Percentiles rank a stretch among this genome's conserved stretches.
Evolutionary conservation across 2,113 vertebrate species (phyloP).

Genomic region (Coturnix japonica): DNA sequence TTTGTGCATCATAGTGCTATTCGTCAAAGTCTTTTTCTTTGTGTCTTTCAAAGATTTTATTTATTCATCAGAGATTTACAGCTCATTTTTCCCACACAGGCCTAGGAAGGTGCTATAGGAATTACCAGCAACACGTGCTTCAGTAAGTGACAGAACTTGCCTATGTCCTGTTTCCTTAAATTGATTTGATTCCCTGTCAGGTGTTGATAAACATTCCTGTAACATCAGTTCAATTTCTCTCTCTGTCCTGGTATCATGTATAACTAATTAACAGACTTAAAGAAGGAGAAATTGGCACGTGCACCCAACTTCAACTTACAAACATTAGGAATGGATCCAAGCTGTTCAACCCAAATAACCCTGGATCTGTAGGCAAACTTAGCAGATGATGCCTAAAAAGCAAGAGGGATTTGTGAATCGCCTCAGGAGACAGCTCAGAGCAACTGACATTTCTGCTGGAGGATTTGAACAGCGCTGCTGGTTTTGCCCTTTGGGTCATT

Average conservation of each 20-base stretch:
- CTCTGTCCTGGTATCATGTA: background rate
- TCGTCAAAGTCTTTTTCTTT: background rate
- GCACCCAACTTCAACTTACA: background rate
- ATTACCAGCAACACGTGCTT: background rate
- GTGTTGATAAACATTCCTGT: background rate
- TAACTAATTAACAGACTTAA: background rate
- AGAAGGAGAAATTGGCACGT: background rate
- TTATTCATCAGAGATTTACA: background rate
- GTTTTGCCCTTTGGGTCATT: background rate
- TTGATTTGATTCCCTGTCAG: background rate
- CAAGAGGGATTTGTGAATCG: background rate
- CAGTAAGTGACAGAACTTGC: background rate
- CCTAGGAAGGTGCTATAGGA: background rate
- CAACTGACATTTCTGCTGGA: background rate
- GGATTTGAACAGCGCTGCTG: background rate
- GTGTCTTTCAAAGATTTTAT: background rate
- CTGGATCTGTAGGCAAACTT: background rate
- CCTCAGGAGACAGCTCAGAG: background rate
- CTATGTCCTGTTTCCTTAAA: background rate
- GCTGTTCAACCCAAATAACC: background rate
- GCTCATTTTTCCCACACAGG: background rate
- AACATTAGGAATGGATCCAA: background rate
- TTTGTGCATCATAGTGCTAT: background rate
- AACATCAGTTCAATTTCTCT: accelerated
- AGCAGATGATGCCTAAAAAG: background rate